Base-by-base conservation (phyloP, 2,113 vertebrate genomes). In the Microtus ochrogaster region DNA sequence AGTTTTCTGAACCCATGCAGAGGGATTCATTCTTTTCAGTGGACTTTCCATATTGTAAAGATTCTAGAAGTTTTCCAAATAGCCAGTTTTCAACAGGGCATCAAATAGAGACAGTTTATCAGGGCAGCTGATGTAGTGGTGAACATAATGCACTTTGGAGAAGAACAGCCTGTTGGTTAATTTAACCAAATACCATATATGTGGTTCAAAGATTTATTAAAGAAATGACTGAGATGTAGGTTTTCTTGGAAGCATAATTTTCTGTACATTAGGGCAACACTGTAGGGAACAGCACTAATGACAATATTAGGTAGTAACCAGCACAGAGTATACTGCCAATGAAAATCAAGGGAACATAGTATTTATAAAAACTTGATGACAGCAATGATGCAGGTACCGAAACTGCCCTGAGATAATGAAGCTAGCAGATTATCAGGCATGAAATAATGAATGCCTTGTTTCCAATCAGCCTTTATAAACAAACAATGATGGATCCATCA, bases 381-480 rank as follows among this genome's bases (percentile, higher is more conserved):
- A 98, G 91, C 92, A 76, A 90, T 95, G 41, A 92, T 95, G 96
- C 73, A 96, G 91, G 94, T 97, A 55, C 89, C 96, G 94, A 96
- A 98, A 98, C 96, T 98, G 98, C 95, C 98, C 97, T 96, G 96
- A 0, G 91, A 98, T 98, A 98, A 98, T 98, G 97, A 98, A 98
- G 93, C 95, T 91, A 95, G 92, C 72, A 97, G 97, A 98, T 98
- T 98, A 98, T 96, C 97, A 97, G 84, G 89, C 95, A 96, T 36
- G 36, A 78, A 97, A 98, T 98, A 98, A 98, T 97, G 97, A 98
- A 97, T 98, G 97, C 84, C 97, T 97, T 98, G 96, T 98, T 98
- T 98, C 96, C 96, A 98, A 98, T 97, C 98, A 97, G 97, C 91
- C 95, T 98, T 96, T 97, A 97, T 97, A 98, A 98, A 97, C 97